Percentiles rank a stretch among this genome's conserved stretches.
Evolutionary conservation across 2,888 invertebrate genomes (phyloP).

Genomic region (Lutraria lutraria): DNA sequence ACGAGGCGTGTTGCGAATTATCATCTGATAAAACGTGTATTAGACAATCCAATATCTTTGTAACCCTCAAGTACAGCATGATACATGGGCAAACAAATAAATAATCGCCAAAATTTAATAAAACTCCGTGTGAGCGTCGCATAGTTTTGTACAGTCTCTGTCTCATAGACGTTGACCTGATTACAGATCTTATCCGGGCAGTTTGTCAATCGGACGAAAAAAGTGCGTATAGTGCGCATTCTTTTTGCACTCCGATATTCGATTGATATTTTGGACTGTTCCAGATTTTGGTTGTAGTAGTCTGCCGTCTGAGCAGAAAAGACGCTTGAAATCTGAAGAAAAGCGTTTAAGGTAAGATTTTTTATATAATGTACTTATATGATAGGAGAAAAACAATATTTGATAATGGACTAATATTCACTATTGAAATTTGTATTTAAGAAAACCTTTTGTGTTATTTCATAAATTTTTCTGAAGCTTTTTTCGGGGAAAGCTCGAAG

Average conservation of each 20-base stretch:
- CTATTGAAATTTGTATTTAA: no score
- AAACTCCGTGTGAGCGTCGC: slow-evolving; percentile 28
- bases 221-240: slow-evolving; percentile 15
- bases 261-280: not conserved
- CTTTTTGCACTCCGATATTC: slow-evolving; percentile 17
- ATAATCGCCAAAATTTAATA: slow-evolving; percentile 47
- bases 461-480: no score
- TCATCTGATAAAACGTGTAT: slow-evolving; percentile 29
- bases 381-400: no score
- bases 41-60: not conserved
- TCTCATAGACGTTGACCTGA: not conserved
- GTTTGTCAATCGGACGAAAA: slow-evolving; percentile 2
- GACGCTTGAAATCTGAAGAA: not conserved
- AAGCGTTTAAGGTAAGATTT: slow-evolving; percentile 15
- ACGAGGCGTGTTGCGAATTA: slow-evolving; percentile 6
- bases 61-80: slow-evolving; percentile 20
- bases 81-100: slow-evolving; percentile 47
- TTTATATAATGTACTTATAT: not conserved
- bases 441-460: no score
- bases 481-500: no score
- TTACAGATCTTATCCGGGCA: not conserved
- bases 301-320: not conserved
- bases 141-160: slow-evolving; percentile 12
- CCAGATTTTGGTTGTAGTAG: slow-evolving; percentile 11
- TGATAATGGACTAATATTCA: no score